Base-by-base conservation (phyloP, 2,113 vertebrate species). In the Arothron firmamentum region DNA sequence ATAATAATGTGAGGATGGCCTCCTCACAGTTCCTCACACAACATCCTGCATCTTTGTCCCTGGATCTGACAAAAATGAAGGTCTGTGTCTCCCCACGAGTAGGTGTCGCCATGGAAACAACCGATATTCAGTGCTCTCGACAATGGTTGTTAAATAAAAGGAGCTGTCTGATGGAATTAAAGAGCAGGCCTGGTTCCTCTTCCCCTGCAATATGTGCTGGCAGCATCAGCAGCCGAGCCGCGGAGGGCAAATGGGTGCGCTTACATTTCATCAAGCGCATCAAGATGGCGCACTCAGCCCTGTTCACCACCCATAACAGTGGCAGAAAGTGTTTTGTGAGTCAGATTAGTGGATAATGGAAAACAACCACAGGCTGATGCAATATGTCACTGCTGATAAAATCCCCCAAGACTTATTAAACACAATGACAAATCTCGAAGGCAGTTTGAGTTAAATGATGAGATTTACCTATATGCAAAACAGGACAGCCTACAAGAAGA, bases 101-200 rank as follows among this genome's bases (percentile, higher is more conserved):
- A 83, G 66, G 80, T 63, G 82, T 91, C 81, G 66, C 90, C 89
- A 92, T 91, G 88, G 91, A 85, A 91, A 92, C 90, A 71, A 82
- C 74, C 65, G 62, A 82, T 81, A 85, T 86, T 82, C 85, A 75
- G 79, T 38, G 59, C 73, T 65, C 78, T 80, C 77, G 68, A 90
- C 86, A 83, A 80, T 87, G 77, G 86, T 78, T 53, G 60, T 78
- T 82, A 85, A 88, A 85, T 86, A 76, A 88, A 87, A 84, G 72
- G 74, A 87, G 69, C 75, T 80, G 75, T 82, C 80, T 70, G 71
- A 83, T 80, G 80, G 80, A 86, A 79, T 81, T 80, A 76, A 83
- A 83, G 87, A 78, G 74, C 68, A 72, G 65, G 64, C 72, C 81
- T 56, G 23, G 65, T 70, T 59, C 67, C 60, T 55, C 66, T 80